phyloP scores from a whole-genome alignment of 2,797 vertebrate genomes.

The Rhodeus uyekii region DNA sequence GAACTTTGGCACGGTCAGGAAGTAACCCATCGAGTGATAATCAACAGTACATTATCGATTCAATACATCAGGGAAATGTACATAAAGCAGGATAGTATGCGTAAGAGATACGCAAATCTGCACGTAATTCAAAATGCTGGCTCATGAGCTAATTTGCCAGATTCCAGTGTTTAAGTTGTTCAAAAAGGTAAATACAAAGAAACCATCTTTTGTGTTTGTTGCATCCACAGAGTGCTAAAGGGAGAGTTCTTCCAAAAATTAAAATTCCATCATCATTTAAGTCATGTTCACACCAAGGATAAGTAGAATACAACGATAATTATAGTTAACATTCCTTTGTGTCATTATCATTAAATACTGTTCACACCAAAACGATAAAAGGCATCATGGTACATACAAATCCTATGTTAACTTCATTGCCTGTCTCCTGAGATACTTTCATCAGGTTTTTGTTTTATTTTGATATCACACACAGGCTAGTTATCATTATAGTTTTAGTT shows the following conservation, averaged over 20 bases:
- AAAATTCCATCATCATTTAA: not conserved
- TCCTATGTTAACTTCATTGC: not conserved
- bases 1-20: conserved; percentile 43
- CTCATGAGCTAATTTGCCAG: not conserved
- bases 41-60: conserved; percentile 54
- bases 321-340: not conserved
- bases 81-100: conserved; percentile 21
- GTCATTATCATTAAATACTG: too few species aligned
- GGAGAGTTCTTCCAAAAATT: not conserved
- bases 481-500: too few species aligned
- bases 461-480: too few species aligned
- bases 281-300: not conserved
- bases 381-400: not conserved
- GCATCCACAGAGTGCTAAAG: not conserved
- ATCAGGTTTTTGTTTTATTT: not conserved
- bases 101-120: not conserved
- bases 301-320: not conserved
- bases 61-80: conserved; percentile 20
- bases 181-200: not conserved
- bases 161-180: not conserved
- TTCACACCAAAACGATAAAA: too few species aligned
- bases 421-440: not conserved
- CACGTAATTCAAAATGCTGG: not conserved
- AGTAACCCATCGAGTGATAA: conserved; percentile 53
- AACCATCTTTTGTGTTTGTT: not conserved